Base-by-base conservation (phyloP, 2,113 vertebrate species). In the Brienomyrus brachyistius region DNA sequence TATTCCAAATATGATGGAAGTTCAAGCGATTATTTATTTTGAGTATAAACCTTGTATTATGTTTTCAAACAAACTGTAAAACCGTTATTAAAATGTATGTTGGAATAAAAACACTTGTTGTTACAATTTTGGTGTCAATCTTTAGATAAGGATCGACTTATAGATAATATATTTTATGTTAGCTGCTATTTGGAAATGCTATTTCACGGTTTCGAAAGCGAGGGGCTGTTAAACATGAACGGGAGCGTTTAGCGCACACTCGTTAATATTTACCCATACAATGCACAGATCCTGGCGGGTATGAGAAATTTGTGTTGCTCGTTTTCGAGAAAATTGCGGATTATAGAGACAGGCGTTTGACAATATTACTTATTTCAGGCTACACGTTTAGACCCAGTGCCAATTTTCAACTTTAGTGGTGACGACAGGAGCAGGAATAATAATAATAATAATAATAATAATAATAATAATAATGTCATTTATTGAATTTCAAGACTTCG, bases 1-100 rank as follows among this genome's bases (percentile, higher is more conserved):
- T 97, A 98, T 97, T 97, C 97, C 97, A 98, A 98, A 98, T 97
- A 96, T 96, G 87, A 88, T 97, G 96, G 96, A 97, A 96, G 95
- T 96, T 95, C 96, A 95, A 97, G 95, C 96, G 95, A 97, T 98
- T 98, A 98, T 98, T 99, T 99, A 98, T 99, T 98, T 98, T 98
- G 97, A 98, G 94, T 96, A 98, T 97, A 98, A 98, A 98, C 96
- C 97, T 97, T 96, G 96, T 96, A 95, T 97, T 98, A 97, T 97
- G 97, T 97, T 98, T 93, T 96, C 96, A 94, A 97, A 95, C 94
- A 96, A 96, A 95, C 96, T 95, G 91, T 93, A 92, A 91, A 91
- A 90, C 56, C 91, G 87, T 89, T 91, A 90, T 89, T 86, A 91
- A 94, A 94, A 96, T 96, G 95, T 95, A 94, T 96, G 95, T 97